A percentile compares a stretch with the other conserved stretches of the same genome.
phyloP scores from a whole-genome alignment of 2,797 vertebrate genomes.

The Parauchenoglanis ngamensis region DNA sequence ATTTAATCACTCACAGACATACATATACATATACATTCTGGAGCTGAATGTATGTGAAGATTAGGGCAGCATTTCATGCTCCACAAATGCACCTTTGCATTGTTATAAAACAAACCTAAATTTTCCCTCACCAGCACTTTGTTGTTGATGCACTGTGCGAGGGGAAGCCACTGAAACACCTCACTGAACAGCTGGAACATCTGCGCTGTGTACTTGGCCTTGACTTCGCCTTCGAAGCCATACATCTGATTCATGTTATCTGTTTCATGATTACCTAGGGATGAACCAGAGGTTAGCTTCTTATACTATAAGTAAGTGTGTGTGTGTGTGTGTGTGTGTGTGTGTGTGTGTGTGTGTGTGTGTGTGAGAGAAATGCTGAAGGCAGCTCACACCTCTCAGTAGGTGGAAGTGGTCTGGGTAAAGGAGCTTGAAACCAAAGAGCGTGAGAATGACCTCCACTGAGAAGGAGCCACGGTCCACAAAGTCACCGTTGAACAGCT shows the following conservation, averaged over 20 bases:
- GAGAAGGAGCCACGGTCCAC: slow-evolving; percentile 96
- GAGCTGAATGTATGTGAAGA: not conserved
- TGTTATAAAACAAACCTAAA: not conserved
- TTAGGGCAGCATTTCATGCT: not conserved
- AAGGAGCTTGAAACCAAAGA: slow-evolving; percentile 95
- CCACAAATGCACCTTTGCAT: not conserved
- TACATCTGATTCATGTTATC: slow-evolving; percentile 99
- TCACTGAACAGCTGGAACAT: slow-evolving; percentile 99
- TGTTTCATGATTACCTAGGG: slow-evolving; percentile 91
- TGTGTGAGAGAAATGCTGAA: not conserved
- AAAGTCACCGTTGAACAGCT: slow-evolving; percentile 97
- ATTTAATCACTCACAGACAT: not conserved
- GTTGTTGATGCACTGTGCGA: slow-evolving; percentile 90
- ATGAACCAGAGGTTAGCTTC: not conserved
- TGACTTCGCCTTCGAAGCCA: slow-evolving; percentile 94
- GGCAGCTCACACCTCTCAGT: slow-evolving; percentile 79
- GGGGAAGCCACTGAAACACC: slow-evolving; percentile 96
- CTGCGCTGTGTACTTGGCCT: slow-evolving; percentile 94
- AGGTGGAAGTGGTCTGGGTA: slow-evolving; percentile 89
- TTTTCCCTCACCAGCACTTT: slow-evolving; percentile 85
- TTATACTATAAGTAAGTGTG: not conserved
- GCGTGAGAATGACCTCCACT: slow-evolving; percentile 91
- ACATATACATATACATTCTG: too few relatives aligned
- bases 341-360: too few relatives aligned
- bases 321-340: not conserved